Evolutionary conservation across 2,797 vertebrate genomes (phyloP).

Genomic region (Argentina silus): DNA sequence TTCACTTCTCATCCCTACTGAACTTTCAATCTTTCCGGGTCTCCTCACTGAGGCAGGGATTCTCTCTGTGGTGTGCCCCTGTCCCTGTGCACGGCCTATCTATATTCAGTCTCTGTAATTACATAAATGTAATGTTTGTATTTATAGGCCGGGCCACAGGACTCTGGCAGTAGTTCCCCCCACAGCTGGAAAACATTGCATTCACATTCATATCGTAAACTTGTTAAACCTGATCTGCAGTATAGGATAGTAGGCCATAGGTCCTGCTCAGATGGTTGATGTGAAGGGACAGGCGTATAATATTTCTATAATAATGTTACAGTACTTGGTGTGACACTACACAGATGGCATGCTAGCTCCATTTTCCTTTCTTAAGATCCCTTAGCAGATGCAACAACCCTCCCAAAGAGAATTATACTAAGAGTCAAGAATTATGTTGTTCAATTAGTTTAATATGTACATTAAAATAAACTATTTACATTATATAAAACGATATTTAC

Average conservation of each 20-base stretch:
- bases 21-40: neutral
- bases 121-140: slow-evolving; percentile 84
- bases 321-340: neutral
- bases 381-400: neutral
- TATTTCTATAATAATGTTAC: neutral
- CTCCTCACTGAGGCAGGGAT: slow-evolving; percentile 24
- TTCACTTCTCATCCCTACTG: slow-evolving; percentile 17
- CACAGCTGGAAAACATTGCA: slow-evolving; percentile 76
- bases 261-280: neutral
- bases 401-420: slow-evolving; percentile 26
- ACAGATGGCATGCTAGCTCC: neutral
- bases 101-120: slow-evolving; percentile 81
- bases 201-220: slow-evolving; percentile 41
- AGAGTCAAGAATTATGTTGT: slow-evolving; percentile 43
- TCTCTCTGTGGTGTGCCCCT: slow-evolving; percentile 53
- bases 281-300: neutral
- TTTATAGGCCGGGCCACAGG: slow-evolving; percentile 81
- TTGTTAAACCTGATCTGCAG: neutral
- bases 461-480: slow-evolving; percentile 88
- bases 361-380: neutral
- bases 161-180: slow-evolving; percentile 67
- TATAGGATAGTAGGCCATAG: neutral
- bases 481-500: slow-evolving; percentile 79
- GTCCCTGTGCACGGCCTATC: slow-evolving; percentile 55
- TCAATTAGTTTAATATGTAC: slow-evolving; percentile 84